These are phyloP conservation scores for Erebia ligea DNA, from an alignment of 2,888 invertebrate species.

Conservation along the genomic window DNA sequence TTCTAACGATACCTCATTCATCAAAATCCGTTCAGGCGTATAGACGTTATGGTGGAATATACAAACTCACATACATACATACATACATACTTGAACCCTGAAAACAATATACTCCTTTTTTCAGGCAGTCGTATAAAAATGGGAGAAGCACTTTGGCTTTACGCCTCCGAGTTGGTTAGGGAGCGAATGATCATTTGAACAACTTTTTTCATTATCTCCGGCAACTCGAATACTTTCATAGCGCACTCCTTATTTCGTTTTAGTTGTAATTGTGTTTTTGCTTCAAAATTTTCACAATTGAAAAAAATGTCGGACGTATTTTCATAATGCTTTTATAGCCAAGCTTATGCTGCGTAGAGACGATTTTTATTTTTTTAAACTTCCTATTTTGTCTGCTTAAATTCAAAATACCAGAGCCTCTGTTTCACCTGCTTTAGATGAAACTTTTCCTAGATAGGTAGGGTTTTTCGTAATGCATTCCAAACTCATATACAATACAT, in stretches of 20 bases:
- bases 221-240: constrained; percentile 69
- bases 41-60: too few species aligned
- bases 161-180: constrained; percentile 42
- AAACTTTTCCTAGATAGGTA: background rate
- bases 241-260: constrained; percentile 66
- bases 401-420: background rate
- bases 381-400: background rate
- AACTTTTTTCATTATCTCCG: constrained; percentile 79
- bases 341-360: background rate
- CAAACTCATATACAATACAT: too few species aligned
- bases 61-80: too few species aligned
- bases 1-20: too few species aligned
- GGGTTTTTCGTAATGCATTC: background rate
- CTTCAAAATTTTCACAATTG: constrained; percentile 36
- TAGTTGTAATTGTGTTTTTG: constrained; percentile 59
- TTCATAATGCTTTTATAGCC: constrained; percentile 13
- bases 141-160: constrained; percentile 7
- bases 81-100: too few species aligned
- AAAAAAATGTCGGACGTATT: constrained; percentile 7
- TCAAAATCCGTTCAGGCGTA: too few species aligned
- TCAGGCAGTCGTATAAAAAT: too few species aligned
- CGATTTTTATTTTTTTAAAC: background rate
- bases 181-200: constrained; percentile 70
- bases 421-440: background rate
- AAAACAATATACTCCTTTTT: too few species aligned